Base-by-base conservation (phyloP, 1,140 invertebrate genomes). In the Drosophila dunni region DNA sequence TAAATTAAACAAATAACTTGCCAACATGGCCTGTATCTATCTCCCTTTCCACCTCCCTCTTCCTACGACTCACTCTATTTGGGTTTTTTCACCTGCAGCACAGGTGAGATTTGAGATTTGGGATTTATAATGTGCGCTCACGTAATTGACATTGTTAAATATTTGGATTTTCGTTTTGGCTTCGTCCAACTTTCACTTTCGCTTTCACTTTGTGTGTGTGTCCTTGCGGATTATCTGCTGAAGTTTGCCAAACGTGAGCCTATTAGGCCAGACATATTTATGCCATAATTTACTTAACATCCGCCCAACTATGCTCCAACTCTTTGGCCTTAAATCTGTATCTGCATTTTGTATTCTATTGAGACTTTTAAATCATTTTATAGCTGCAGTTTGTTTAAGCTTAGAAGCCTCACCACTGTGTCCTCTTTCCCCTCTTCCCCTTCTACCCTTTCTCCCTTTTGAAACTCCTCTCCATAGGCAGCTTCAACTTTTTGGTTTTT, bases 141-240 rank as follows among this genome's bases (percentile, higher is more conserved):
- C 84, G 84, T 89, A 89, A 89, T 89, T 89, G 84, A 89, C 84
- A 83, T 89, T 89, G 84, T 89, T 89, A 89, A 89, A 89, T 89
- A 89, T 89, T 89, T 89, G 84, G 75, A 89, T 89, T 89, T 89
- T 68, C 58, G 69, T 42, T 75, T 71, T 62, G 48, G 48, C 54
- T 11, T 51, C 44, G n/a, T 17, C n/a, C 60, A 56, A 70, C 61
- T 75, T 81, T 81, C 13, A 8, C 20, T 63, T 75, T 50, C 51
- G 50, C 53, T 81, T 61, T 78, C 58, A 58, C 74, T 75, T 69
- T 66, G 20, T 24, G 44, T 48, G 24, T 64, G 11, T 9, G 42
- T 42, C 44, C 53, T 58, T 65, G 53, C 42, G 51, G 1, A 56
- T 64, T 64, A 71, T 62, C 38, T 9, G 36, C 29, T 11, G 11